Conservation (phyloP, 2,113 vertebrate species). For the Picathartes gymnocephalus region DNA sequence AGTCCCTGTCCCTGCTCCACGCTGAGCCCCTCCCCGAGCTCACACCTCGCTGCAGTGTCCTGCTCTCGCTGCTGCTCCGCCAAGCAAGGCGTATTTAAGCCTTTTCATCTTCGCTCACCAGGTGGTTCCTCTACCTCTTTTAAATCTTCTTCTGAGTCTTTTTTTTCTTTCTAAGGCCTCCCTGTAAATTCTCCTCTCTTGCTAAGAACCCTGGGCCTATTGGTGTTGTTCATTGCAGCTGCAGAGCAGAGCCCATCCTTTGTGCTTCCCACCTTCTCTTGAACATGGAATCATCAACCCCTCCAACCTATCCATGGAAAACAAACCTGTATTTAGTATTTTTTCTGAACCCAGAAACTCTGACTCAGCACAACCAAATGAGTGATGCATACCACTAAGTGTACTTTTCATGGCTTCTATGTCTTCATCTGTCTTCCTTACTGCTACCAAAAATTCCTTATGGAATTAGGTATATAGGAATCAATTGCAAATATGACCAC, state of each 20-base stretch:
- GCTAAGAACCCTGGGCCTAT: neutral
- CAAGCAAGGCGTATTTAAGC: neutral
- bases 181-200: neutral
- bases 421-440: neutral
- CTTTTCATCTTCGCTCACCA: neutral
- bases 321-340: neutral
- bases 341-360: neutral
- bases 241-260: neutral
- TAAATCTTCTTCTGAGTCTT: neutral
- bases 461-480: neutral
- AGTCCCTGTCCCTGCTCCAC: neutral
- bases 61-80: neutral
- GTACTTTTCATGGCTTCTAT: neutral
- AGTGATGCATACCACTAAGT: neutral
- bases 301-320: neutral
- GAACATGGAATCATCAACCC: accelerated
- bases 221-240: neutral
- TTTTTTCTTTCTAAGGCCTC: neutral
- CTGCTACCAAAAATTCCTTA: neutral
- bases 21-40: neutral
- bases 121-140: neutral
- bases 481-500: neutral
- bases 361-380: neutral
- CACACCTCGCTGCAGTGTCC: accelerated
- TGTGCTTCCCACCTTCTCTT: neutral